A percentile compares a stretch with the other conserved stretches of the same genome.
These are phyloP conservation scores for Neosilurus hyrtlii DNA, from an alignment of 2,797 vertebrate genomes.

Conservation along the genomic window DNA sequence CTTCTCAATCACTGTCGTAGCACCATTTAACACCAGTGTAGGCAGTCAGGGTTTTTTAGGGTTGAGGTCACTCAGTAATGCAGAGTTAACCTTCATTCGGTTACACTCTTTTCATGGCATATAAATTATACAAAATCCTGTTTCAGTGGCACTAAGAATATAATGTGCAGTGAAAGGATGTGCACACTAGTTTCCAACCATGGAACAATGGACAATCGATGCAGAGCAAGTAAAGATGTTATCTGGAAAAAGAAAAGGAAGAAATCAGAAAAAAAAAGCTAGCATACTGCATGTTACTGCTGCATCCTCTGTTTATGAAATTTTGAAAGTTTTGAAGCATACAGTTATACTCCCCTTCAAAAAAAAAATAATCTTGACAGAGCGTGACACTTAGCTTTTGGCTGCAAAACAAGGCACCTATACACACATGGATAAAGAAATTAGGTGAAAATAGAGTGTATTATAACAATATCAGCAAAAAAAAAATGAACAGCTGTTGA, in stretches of 20 bases:
- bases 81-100: too few species aligned
- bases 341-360: constrained; percentile 63
- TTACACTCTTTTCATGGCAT: too few species aligned
- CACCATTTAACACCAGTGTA: too few species aligned
- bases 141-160: not conserved
- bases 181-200: not conserved
- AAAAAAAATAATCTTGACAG: constrained; percentile 52
- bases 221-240: not conserved
- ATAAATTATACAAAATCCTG: not conserved
- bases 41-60: too few species aligned
- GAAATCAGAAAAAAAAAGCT: constrained; percentile 42
- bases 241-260: not conserved
- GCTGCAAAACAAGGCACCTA: constrained; percentile 47
- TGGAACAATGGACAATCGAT: not conserved
- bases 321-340: constrained; percentile 73
- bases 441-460: constrained; percentile 14
- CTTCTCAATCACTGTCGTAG: too few species aligned
- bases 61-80: too few species aligned
- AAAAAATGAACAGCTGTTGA: constrained; percentile 64
- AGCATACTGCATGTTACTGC: constrained; percentile 67
- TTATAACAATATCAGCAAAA: constrained; percentile 28
- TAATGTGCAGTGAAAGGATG: not conserved
- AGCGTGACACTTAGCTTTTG: constrained; percentile 60
- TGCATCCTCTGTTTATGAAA: constrained; percentile 72
- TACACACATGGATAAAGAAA: constrained; percentile 20